Percentiles rank a stretch among this genome's conserved stretches.
Conservation (phyloP, 1,140 invertebrate species). For the Dendroctonus valens region DNA sequence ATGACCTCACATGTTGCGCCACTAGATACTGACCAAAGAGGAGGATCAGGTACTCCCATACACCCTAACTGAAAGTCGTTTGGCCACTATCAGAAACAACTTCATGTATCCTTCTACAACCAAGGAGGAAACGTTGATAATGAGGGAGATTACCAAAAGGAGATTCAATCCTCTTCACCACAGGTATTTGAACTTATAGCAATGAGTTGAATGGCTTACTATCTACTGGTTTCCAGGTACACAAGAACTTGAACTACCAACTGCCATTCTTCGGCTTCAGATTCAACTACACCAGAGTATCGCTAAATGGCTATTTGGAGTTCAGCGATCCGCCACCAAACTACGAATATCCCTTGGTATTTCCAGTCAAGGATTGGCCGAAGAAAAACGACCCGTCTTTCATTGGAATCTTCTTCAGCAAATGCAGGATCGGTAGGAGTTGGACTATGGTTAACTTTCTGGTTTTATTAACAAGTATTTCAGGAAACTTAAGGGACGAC, state of each 20-base stretch:
- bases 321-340: conserved; percentile 89
- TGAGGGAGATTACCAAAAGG: conserved; percentile 76
- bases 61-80: conserved; percentile 61
- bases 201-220: background rate
- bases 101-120: conserved; percentile 86
- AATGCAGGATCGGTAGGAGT: conserved; percentile 55
- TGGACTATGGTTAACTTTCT: conserved; percentile 1
- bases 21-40: conserved; percentile 46
- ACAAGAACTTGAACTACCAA: conserved; percentile 90
- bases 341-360: conserved; percentile 75
- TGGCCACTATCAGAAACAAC: conserved; percentile 66
- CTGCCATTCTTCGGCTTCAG: conserved; percentile 91
- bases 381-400: conserved; percentile 84
- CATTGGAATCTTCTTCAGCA: conserved; percentile 85
- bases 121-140: conserved; percentile 67
- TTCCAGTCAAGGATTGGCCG: conserved; percentile 85
- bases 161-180: conserved; percentile 78
- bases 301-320: conserved; percentile 78
- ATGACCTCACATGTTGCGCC: conserved; percentile 52
- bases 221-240: conserved; percentile 50
- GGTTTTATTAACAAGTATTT: background rate
- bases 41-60: conserved; percentile 52
- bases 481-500: conserved; percentile 49
- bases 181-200: conserved; percentile 53
- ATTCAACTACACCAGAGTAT: conserved; percentile 91